phyloP scores from a whole-genome alignment of 2,888 invertebrate genomes.

The Heliconius hortense region DNA sequence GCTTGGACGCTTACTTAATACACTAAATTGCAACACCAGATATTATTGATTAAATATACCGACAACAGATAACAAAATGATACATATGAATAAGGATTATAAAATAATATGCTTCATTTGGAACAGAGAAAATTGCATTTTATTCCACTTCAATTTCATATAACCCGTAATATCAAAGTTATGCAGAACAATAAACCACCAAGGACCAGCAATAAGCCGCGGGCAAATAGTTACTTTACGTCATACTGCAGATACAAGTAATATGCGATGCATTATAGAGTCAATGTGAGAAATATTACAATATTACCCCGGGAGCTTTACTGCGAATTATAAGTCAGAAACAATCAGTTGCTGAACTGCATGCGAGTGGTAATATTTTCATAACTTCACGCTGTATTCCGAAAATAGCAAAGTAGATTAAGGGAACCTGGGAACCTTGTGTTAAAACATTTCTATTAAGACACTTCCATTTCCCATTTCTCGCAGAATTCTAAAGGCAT shows the following conservation, averaged over 20 bases:
- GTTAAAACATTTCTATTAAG: no score
- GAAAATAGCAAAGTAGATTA: no score
- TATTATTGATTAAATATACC: no score
- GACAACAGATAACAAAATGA: no score
- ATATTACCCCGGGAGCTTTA: constrained; percentile 23
- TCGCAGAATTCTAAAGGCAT: no score
- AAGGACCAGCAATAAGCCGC: constrained; percentile 7
- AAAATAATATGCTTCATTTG: background rate
- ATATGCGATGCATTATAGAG: constrained; percentile 26
- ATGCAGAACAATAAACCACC: constrained; percentile 19
- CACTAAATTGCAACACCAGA: no score
- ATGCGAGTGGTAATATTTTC: no score
- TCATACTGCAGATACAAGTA: constrained; percentile 25
- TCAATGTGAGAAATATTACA: constrained; percentile 26
- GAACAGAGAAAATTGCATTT: constrained; percentile 8
- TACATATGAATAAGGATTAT: background rate
- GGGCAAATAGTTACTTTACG: constrained; percentile 23
- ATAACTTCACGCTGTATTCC: no score
- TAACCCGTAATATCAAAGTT: constrained; percentile 5
- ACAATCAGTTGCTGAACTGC: background rate
- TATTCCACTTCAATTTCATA: background rate
- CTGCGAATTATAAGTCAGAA: background rate
- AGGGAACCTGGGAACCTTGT: no score
- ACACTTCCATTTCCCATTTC: no score
- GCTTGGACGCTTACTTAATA: no score